Base-by-base conservation (phyloP, 1,140 invertebrate genomes). In the Mesaphorura yosii region DNA sequence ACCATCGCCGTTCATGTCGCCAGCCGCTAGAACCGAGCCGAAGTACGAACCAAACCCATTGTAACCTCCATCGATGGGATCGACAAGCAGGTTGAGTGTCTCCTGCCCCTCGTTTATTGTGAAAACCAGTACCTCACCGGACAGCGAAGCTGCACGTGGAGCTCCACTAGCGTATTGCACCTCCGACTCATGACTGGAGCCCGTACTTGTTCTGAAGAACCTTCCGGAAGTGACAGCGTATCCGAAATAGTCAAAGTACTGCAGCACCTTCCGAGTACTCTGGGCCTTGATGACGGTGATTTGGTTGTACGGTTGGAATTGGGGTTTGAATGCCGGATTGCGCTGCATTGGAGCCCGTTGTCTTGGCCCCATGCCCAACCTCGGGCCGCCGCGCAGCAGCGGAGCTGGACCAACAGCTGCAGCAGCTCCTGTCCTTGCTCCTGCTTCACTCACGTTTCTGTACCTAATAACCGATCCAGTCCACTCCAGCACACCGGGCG, bases 1-100 rank as follows among this genome's bases (percentile, higher is more conserved):
- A 1, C 75, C 76, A 66, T 90, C 84, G 4, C 70, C 72, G 65
- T 86, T 82, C 2, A 88, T 64, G 67, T 89, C 84, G 20, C 77
- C 72, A 2, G 77, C 77, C 42, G 40, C 40, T 4, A 52, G 26
- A 6, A 15, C n/a, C 6, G 50, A 7, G 0, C 56, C 56, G 28
- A 60, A 60, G 20, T 60, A 57, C 3, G 51, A 53, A 12, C 54
- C 51, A 20, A 52, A 57, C 25, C 47, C 39, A 20, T 34, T 39
- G 3, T 39, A 22, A 10, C 47, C 46, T 14, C 54, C 53, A 39
- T 48, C 41, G 10, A 59, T 15, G n/a, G 57, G 34, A 3, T 59
- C 48, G 14, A 29, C 39, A 22, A 59, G 44, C 7, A 51, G 44
- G 7, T 54, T 34, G 19, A 59, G 10, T 1, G 25, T 40, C 14